phyloP scores from a whole-genome alignment of 1,140 invertebrate genomes.

The Metaphire vulgaris region DNA sequence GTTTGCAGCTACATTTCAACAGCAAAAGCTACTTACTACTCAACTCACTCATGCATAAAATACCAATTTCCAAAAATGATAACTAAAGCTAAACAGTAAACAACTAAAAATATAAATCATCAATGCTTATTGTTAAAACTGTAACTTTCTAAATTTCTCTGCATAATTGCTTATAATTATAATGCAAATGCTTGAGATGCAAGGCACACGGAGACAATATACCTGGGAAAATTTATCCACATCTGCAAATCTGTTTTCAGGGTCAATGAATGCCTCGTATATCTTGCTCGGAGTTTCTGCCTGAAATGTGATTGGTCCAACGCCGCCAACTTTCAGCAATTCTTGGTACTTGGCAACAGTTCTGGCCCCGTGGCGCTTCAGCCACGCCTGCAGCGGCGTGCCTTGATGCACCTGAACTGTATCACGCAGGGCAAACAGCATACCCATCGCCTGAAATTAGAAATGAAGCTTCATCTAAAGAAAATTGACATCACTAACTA shows the following conservation, averaged over 20 bases:
- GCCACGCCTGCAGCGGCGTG: slow-evolving; percentile 76
- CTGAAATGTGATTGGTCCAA: slow-evolving; percentile 68
- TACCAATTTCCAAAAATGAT: no score
- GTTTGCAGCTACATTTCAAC: no score
- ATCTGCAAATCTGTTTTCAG: slow-evolving; percentile 76
- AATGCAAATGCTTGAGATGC: no score
- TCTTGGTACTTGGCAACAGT: slow-evolving; percentile 75
- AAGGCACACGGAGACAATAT: slow-evolving; percentile 36
- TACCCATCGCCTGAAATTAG: slow-evolving; percentile 71
- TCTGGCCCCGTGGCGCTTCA: slow-evolving; percentile 74
- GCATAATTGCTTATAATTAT: no score
- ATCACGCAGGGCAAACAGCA: slow-evolving; percentile 74
- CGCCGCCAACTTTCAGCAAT: slow-evolving; percentile 39
- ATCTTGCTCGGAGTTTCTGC: slow-evolving; percentile 75
- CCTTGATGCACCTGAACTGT: slow-evolving; percentile 44
- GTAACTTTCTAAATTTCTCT: no score
- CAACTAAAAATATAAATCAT: no score
- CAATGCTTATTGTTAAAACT: no score
- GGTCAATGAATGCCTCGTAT: slow-evolving; percentile 89
- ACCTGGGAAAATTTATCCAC: slow-evolving; percentile 91
- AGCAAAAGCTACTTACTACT: no score
- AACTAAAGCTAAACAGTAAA: no score
- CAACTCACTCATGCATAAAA: no score
- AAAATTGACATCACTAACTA: no score
- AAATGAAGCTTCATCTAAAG: not conserved